A percentile compares a stretch with the other conserved stretches of the same genome.
Evolutionary conservation across 2,797 vertebrate genomes (phyloP).

Genomic region (Cirrhinus mrigala): DNA sequence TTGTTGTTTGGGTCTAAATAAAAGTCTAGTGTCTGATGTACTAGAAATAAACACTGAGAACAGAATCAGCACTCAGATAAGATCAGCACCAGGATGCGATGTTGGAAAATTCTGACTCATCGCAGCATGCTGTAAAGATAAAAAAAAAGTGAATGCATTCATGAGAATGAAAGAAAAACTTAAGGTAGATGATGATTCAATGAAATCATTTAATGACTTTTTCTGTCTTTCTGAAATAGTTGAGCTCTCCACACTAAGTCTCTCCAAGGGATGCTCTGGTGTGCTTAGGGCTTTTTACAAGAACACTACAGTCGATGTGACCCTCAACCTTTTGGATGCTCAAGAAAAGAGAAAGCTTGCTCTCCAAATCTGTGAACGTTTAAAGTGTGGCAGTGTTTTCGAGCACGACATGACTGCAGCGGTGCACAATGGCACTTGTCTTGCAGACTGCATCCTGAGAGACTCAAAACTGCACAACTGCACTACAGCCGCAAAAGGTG

Average conservation of each 20-base stretch:
- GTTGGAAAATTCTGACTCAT: constrained; percentile 19
- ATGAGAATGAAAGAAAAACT: neutral
- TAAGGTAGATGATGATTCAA: neutral
- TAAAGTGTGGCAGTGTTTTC: constrained; percentile 53
- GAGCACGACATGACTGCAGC: neutral
- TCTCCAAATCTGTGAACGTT: constrained; percentile 47
- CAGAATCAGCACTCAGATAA: neutral
- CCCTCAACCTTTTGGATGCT: constrained; percentile 26
- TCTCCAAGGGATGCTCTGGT: constrained; percentile 58
- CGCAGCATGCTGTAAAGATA: constrained; percentile 5
- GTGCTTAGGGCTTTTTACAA: constrained; percentile 24
- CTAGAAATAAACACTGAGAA: constrained; percentile 30
- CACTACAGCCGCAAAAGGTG: constrained; percentile 4
- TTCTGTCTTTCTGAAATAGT: constrained; percentile 32
- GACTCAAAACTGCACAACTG: constrained; percentile 55
- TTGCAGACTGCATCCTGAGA: constrained; percentile 57
- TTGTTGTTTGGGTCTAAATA: constrained; percentile 51
- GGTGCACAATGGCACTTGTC: constrained; percentile 35
- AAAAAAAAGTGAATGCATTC: neutral
- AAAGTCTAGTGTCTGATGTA: constrained; percentile 28
- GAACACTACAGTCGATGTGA: constrained; percentile 43
- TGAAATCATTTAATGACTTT: neutral
- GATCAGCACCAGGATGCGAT: neutral
- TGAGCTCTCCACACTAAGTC: constrained; percentile 14
- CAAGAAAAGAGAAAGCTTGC: constrained; percentile 7